Percentiles rank a stretch among this genome's conserved stretches.
These are phyloP conservation scores for Addax nasomaculatus DNA, from an alignment of 2,113 vertebrate species.

Conservation along the genomic window DNA sequence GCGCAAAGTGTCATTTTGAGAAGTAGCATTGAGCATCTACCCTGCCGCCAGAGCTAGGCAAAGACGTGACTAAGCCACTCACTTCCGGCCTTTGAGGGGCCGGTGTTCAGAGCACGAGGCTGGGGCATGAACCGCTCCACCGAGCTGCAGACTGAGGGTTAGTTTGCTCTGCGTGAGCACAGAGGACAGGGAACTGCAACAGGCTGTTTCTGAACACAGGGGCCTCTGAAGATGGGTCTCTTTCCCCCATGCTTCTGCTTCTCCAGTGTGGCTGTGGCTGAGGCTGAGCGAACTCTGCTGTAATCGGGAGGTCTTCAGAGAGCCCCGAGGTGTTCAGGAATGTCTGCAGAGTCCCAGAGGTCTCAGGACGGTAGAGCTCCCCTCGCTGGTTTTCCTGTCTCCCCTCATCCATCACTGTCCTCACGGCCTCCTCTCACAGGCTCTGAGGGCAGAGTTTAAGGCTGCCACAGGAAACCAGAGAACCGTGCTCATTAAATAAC, in stretches of 20 bases:
- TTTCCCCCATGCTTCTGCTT: background rate
- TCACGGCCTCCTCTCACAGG: background rate
- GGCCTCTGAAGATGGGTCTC: background rate
- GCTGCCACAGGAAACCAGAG: conserved; percentile 23
- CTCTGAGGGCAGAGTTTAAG: conserved; percentile 6
- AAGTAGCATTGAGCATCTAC: background rate
- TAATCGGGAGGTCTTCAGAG: background rate
- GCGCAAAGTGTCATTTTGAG: background rate
- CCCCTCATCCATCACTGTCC: background rate
- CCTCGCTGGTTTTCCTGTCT: background rate
- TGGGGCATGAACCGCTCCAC: background rate
- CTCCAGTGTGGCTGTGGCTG: background rate
- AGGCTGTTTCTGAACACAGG: background rate
- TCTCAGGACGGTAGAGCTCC: background rate
- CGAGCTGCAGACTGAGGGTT: background rate
- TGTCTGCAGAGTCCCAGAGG: background rate
- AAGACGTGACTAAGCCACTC: background rate
- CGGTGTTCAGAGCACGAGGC: background rate
- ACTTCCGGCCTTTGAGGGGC: background rate
- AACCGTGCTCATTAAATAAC: background rate
- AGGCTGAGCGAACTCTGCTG: background rate
- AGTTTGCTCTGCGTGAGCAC: background rate
- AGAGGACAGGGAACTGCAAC: background rate
- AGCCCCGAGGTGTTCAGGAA: background rate
- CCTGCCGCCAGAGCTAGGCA: background rate